Evolutionary conservation across 2,113 vertebrate species (phyloP), one percentile per base, ranked within the genome.

Genomic region (Paracanthobrama guichenoti): DNA sequence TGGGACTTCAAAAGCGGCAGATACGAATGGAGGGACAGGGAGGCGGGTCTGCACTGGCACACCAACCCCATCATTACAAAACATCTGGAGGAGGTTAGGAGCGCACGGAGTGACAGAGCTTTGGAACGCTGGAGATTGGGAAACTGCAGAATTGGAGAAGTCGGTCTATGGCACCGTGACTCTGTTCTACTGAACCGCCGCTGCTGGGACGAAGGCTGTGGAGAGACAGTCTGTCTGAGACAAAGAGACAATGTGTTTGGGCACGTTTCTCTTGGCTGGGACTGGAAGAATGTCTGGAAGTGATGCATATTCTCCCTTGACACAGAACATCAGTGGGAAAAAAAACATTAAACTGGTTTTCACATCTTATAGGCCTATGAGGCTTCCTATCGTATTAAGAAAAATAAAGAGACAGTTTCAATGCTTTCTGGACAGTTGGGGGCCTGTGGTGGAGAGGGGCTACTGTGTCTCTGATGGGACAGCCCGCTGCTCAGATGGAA

Each of bases 41-140:
- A 88, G 88, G 90, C 90, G 91, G 90, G 88, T 91, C 91, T 89
- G 75, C 86, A 86, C 88, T 90, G 90, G 93, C 83, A 87, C 85
- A 5, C 82, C 81, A 89, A 86, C 73, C 90, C 90, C 85, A 77
- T 90, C 84, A 92, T 94, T 93, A 90, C 72, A 77, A 88, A 90
- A 94, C 93, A 94, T 95, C 94, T 94, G 93, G 92, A 90, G 89
- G 80, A 90, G 90, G 87, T 93, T 93, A 92, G 87, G 66, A 83
- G 86, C 83, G 82, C 89, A 91, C 71, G 80, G 79, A 78, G 62
- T 79, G 85, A 92, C 88, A 72, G 89, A 90, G 89, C 89, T 84
- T 10, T 88, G 89, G 90, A 91, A 93, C 87, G 88, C 84, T 90
- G 85, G 67, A 83, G 90, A 86, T 88, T 89, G 83, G 86, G 90